Percentiles rank a stretch among this genome's conserved stretches.
Conservation (phyloP, 2,797 vertebrate species). For the Bryconaethiops microstoma region DNA sequence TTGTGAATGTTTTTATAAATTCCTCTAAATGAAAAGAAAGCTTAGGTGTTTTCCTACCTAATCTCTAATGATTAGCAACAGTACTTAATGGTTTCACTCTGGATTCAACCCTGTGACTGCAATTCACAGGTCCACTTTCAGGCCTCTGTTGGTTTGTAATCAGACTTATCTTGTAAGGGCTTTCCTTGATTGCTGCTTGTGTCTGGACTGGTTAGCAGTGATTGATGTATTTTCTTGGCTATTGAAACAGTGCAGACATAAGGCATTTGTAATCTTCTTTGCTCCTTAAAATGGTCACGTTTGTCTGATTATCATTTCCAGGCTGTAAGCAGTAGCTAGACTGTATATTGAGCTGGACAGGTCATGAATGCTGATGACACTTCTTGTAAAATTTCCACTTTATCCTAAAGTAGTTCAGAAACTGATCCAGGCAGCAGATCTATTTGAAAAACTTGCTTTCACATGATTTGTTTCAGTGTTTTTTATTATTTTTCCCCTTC, state of each 20-base stretch:
- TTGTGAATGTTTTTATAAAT: too few relatives aligned
- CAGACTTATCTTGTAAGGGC: background rate
- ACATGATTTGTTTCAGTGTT: background rate
- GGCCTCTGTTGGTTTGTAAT: background rate
- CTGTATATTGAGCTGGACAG: background rate
- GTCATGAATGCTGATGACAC: background rate
- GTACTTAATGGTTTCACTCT: too few relatives aligned
- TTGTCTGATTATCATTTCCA: background rate
- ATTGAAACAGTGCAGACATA: background rate
- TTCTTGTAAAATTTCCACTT: constrained; percentile 14
- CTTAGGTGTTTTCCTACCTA: too few relatives aligned
- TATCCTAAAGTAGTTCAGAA: constrained; percentile 19
- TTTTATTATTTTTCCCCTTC: background rate
- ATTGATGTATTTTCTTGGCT: background rate
- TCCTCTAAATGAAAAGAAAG: too few relatives aligned
- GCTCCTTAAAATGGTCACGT: background rate
- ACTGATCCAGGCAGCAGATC: background rate
- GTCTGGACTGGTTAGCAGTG: background rate
- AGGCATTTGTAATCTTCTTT: background rate
- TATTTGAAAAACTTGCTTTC: background rate
- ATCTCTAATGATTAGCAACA: too few relatives aligned
- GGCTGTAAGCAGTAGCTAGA: background rate
- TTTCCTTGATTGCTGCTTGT: background rate
- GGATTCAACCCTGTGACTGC: background rate
- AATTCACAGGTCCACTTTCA: background rate